A percentile compares a stretch with the other conserved stretches of the same genome.
Evolutionary conservation across 2,113 vertebrate species (phyloP).

Genomic region (Desmodus rotundus): DNA sequence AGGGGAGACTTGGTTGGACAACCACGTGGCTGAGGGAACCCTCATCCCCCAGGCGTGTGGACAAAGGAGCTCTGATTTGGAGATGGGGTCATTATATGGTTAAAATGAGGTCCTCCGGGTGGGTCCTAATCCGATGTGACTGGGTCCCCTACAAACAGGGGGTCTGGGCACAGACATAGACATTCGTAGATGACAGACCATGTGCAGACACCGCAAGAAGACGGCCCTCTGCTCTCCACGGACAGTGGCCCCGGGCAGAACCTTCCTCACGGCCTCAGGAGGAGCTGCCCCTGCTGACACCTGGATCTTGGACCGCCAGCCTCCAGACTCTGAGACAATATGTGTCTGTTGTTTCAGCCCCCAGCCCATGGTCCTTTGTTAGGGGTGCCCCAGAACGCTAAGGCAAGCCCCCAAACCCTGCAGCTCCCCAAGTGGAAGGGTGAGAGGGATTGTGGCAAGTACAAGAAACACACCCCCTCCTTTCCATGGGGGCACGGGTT

Average conservation of each 20-base stretch:
- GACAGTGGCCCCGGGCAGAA: background rate
- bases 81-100: background rate
- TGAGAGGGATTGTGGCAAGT: fast-evolving
- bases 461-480: fast-evolving
- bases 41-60: background rate
- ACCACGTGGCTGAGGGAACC: background rate
- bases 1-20: background rate
- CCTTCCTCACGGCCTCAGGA: background rate
- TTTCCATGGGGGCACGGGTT: fast-evolving
- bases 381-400: background rate
- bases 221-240: background rate
- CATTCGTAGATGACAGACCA: no score
- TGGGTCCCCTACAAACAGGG: background rate
- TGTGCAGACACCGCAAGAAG: background rate
- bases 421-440: background rate
- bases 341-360: background rate
- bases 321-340: background rate
- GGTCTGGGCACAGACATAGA: background rate
- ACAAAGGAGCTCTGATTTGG: background rate
- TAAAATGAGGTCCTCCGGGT: background rate
- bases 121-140: background rate
- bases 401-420: background rate
- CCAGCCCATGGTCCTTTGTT: background rate
- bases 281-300: fast-evolving
- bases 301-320: background rate